phyloP scores from a whole-genome alignment of 2,888 invertebrate genomes.

The Drosophila ustulata region DNA sequence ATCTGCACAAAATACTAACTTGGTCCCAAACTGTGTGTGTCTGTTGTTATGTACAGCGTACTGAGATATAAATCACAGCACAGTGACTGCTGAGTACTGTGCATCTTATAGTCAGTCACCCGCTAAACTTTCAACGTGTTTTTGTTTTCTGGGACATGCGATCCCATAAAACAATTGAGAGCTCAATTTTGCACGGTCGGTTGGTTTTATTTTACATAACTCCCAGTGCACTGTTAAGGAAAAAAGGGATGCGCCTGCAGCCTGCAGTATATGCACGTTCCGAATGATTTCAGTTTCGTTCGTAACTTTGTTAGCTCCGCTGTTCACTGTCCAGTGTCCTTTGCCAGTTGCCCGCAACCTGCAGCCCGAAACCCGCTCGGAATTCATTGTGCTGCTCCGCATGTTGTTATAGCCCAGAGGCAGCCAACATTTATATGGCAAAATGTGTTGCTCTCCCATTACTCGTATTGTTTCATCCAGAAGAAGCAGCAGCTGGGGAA shows the following conservation, averaged over 20 bases:
- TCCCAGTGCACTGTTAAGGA: slow-evolving; percentile 21
- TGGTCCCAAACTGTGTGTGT: not conserved
- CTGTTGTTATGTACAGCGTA: not conserved
- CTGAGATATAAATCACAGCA: not conserved
- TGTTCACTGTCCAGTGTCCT: not conserved
- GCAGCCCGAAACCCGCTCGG: not conserved
- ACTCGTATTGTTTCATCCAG: slow-evolving; percentile 57
- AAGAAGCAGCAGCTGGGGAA: slow-evolving; percentile 5
- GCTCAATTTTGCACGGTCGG: slow-evolving; percentile 71
- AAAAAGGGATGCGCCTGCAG: slow-evolving; percentile 49
- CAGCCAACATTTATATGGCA: slow-evolving; percentile 66
- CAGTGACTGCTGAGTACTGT: not conserved
- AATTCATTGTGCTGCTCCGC: not conserved
- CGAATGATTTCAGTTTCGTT: slow-evolving; percentile 60
- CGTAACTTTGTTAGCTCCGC: slow-evolving; percentile 70
- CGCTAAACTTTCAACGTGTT: slow-evolving; percentile 2
- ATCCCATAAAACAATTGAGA: slow-evolving; percentile 74
- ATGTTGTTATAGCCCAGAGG: slow-evolving; percentile 23
- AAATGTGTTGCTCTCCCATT: slow-evolving; percentile 73
- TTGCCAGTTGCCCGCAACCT: too few relatives aligned
- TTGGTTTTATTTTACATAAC: slow-evolving; percentile 70
- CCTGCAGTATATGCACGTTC: slow-evolving; percentile 61
- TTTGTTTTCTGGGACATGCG: slow-evolving; percentile 44
- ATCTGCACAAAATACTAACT: not conserved
- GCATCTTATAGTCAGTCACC: slow-evolving; percentile 6